Evolutionary conservation across 2,888 invertebrate genomes (phyloP), one percentile per base, ranked within the genome.

Genomic region (Scaeva pyrastri): DNA sequence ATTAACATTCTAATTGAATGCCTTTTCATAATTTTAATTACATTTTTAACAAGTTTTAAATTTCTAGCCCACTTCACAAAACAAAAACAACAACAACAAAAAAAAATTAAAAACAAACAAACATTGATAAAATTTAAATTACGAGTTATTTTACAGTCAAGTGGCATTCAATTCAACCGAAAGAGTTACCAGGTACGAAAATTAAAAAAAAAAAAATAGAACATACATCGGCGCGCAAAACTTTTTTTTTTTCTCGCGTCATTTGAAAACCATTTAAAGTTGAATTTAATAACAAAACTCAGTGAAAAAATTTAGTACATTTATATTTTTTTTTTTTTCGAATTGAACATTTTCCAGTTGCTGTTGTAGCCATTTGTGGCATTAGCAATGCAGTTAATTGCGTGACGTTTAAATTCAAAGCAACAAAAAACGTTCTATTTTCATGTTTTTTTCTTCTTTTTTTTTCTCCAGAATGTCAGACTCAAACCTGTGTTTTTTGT

Each of bases 381-480:
- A 36, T 64, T 26, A 21, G 62, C 74, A 73, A 58, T 62, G 71
- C 76, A 72, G 81, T 76, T 76, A 58, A 76, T 82, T 76, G 82
- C 72, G 76, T 76, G 82, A 14, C 82, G 39, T 41, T 36, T 66
- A 23, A 55, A 50, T 43, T 7, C 31, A 31, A 31, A 31, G 8
- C 31, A 31, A 31, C 31, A 31, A 64, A 64, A 76, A 41, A 58
- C n/a, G 45, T 41, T 71, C 21, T 71, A 21, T 31, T 39, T 55
- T 26, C 55, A 64, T 45, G 26, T 45, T 64, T 43, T 70, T 60
- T 41, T 68, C 68, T 50, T 41, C n/a, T n/a, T n/a, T n/a, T n/a
- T n/a, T n/a, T n/a, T n/a, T n/a, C n/a, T 48, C 43, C 48, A 45
- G 66, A 66, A 41, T 60, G 58, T 31, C 31, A 60, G 31, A 41